Percentiles rank a stretch among this genome's conserved stretches.
These are phyloP conservation scores for Apis dorsata DNA, from an alignment of 1,140 invertebrate species.

Conservation along the genomic window DNA sequence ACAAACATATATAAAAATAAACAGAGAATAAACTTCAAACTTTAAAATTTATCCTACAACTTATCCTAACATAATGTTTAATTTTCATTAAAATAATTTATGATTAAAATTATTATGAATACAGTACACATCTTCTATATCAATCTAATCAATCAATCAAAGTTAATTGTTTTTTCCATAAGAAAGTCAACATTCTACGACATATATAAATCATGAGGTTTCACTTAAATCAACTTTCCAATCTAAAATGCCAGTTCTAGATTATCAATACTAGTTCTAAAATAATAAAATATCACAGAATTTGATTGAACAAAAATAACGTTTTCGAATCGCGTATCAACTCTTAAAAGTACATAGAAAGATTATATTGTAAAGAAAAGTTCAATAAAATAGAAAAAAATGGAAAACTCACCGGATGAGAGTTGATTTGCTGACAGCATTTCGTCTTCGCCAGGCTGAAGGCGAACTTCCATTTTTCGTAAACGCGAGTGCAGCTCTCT, in stretches of 20 bases:
- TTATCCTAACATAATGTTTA: too few relatives aligned
- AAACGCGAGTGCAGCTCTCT: conserved; percentile 88
- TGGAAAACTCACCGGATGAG: conserved; percentile 83
- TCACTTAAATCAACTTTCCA: background rate
- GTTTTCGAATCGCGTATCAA: background rate
- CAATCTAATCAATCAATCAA: too few relatives aligned
- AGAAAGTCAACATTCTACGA: background rate
- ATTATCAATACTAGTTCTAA: background rate
- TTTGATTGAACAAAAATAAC: too few relatives aligned
- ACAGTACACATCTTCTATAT: too few relatives aligned
- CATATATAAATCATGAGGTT: background rate
- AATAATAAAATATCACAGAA: background rate
- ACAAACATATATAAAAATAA: too few relatives aligned
- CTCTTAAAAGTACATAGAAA: background rate
- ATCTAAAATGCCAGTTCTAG: too few relatives aligned
- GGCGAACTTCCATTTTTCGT: conserved; percentile 87
- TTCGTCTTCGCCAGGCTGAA: conserved; percentile 85
- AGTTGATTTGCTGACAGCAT: conserved; percentile 85
- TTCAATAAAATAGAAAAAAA: conserved; percentile 33
- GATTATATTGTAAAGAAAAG: background rate
- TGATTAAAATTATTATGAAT: too few relatives aligned
- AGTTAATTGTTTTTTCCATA: background rate
- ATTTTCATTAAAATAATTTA: too few relatives aligned
- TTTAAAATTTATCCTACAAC: too few relatives aligned
- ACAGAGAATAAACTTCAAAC: too few relatives aligned